These are phyloP conservation scores for Andrena flavipes DNA, from an alignment of 2,888 invertebrate species.

Conservation along the genomic window DNA sequence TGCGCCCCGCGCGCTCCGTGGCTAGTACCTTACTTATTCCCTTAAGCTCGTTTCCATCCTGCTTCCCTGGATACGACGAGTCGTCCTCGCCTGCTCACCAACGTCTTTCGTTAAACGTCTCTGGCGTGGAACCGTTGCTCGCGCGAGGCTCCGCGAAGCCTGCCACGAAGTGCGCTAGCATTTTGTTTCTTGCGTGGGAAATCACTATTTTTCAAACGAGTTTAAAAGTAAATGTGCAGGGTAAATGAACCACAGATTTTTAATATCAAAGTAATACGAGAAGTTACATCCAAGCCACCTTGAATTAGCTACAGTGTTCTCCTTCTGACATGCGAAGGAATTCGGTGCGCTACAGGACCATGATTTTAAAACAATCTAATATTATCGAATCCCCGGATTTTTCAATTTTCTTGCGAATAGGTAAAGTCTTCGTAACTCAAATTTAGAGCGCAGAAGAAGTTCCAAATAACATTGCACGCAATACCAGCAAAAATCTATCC, in stretches of 20 bases:
- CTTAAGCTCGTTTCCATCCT: conserved; percentile 54
- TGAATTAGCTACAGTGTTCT: no score
- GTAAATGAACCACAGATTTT: neutral
- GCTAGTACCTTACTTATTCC: conserved; percentile 54
- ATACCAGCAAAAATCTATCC: no score
- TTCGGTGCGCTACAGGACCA: no score
- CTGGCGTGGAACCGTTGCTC: conserved; percentile 26
- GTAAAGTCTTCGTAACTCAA: no score
- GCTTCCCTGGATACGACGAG: conserved; percentile 21
- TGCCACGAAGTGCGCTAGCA: conserved; percentile 16
- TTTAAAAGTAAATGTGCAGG: neutral
- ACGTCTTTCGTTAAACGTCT: conserved; percentile 56
- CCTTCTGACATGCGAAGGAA: no score
- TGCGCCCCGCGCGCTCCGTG: conserved; percentile 15
- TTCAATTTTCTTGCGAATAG: no score
- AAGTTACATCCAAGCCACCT: no score
- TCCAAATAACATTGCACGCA: no score
- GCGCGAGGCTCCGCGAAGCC: conserved; percentile 20
- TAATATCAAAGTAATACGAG: no score
- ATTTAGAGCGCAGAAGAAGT: no score
- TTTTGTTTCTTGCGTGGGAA: neutral
- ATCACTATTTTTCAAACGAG: neutral
- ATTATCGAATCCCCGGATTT: no score
- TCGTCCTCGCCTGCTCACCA: conserved; percentile 18
- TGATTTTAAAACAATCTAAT: no score